Base-by-base conservation (phyloP, 2,113 vertebrate species). In the Chloroceryle aenea region DNA sequence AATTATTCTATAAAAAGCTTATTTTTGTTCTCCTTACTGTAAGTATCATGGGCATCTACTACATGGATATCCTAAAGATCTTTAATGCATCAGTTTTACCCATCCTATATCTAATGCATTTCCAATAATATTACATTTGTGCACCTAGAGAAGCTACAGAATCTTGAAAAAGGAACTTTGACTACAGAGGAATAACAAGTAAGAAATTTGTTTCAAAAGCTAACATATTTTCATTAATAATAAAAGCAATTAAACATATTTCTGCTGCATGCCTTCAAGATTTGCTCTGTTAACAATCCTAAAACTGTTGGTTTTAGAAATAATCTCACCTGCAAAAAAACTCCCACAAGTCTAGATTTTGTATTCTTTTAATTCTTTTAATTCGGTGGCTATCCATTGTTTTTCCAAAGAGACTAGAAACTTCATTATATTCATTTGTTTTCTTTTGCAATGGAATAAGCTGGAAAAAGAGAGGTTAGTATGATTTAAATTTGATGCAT, bases 331-430 rank as follows among this genome's bases (percentile, higher is more conserved):
- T 99, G 99, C 99, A 99, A 96, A 99, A 99, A 97, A 99, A 99
- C 97, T 99, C 99, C 99, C 99, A 99, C 87, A 99, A 97, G 93
- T 99, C 99, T 96, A 99, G 97, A 96, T 99, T 99, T 96, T 99
- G 99, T 96, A 99, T 99, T 98, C 99, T 99, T 97, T 99, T 99
- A 95, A 99, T 99, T 95, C 98, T 98, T 98, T 98, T 99, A 96
- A 99, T 99, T 63, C 98, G 98, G 95, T 97, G 97, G 63, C 98
- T 98, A 97, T 98, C 98, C 99, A 99, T 99, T 30, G 99, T 99
- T 97, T 99, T 98, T 74, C 99, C 99, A 97, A 99, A 99, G 93
- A 99, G 98, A 90, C 98, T 97, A 93, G 98, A 98, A 43, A 99
- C 99, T 97, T 99, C 99, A 90, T 99, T 99, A 92, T 99, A 99